Conservation (phyloP, 2,113 vertebrate species). For the Tyrannus savana region DNA sequence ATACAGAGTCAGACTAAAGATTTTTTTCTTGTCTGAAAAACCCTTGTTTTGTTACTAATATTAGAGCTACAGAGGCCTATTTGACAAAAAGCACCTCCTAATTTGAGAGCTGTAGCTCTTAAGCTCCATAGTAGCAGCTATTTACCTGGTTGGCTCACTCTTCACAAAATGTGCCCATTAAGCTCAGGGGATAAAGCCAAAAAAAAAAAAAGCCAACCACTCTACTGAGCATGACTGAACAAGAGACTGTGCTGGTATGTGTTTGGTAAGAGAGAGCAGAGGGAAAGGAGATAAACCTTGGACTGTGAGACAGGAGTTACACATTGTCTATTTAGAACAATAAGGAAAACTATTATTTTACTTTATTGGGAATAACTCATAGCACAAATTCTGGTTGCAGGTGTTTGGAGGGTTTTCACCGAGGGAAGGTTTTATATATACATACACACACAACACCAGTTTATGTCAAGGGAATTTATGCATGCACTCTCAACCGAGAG, state of each 20-base stretch:
- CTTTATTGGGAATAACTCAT: not conserved
- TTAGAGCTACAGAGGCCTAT: constrained; percentile 66
- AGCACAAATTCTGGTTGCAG: not conserved
- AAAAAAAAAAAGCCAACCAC: not conserved
- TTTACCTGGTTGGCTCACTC: constrained; percentile 70
- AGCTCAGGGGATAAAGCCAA: constrained; percentile 46
- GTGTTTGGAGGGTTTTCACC: not conserved
- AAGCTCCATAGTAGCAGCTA: constrained; percentile 70
- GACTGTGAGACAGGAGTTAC: not conserved
- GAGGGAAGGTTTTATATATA: not conserved
- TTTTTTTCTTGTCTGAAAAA: constrained; percentile 68
- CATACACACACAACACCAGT: not conserved
- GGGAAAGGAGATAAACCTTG: constrained; percentile 28
- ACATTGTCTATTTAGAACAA: constrained; percentile 12
- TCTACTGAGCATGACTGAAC: constrained; percentile 49
- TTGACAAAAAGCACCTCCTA: constrained; percentile 71
- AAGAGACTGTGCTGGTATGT: constrained; percentile 38
- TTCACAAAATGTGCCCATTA: constrained; percentile 69
- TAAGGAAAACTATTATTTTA: not conserved
- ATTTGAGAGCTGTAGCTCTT: constrained; percentile 69
- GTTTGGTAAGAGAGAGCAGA: constrained; percentile 26
- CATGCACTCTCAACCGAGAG: not conserved
- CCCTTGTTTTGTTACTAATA: constrained; percentile 71
- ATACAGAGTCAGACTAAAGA: constrained; percentile 64
- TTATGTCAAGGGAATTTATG: constrained; percentile 26